phyloP scores from a whole-genome alignment of 2,797 vertebrate species.

The Channa striata region DNA sequence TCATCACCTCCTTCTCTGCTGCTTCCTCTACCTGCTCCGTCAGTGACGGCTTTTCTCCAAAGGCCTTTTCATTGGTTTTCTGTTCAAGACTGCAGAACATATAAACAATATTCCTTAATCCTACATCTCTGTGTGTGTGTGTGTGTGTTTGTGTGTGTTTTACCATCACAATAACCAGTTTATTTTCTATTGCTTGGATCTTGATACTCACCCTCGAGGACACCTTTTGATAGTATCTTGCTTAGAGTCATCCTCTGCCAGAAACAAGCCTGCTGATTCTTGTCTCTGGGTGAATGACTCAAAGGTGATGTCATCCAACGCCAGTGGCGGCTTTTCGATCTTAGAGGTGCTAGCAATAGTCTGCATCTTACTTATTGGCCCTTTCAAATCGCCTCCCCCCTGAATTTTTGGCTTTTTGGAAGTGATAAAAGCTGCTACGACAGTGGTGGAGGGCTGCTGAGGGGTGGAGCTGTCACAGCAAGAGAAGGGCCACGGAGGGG shows the following conservation, averaged over 20 bases:
- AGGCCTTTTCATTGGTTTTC: slow-evolving; percentile 61
- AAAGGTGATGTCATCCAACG: slow-evolving; percentile 65
- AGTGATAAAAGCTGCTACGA: slow-evolving; percentile 74
- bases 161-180: slow-evolving; percentile 24
- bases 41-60: slow-evolving; percentile 41
- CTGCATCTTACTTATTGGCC: slow-evolving; percentile 34
- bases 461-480: slow-evolving; percentile 53
- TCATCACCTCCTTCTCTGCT: slow-evolving; percentile 28
- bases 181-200: slow-evolving; percentile 1
- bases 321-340: slow-evolving; percentile 53
- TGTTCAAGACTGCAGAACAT: slow-evolving; percentile 77
- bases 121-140: slow-evolving; percentile 22
- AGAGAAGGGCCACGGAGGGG: slow-evolving; percentile 85
- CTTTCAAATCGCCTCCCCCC: slow-evolving; percentile 62
- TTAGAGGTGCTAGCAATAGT: slow-evolving; percentile 12
- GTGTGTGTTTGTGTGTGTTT: slow-evolving; percentile 18
- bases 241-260: slow-evolving; percentile 74
- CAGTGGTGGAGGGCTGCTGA: slow-evolving; percentile 58
- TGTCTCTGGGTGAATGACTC: slow-evolving; percentile 54
- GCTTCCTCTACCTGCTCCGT: slow-evolving; percentile 56
- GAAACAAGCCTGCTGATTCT: slow-evolving; percentile 65
- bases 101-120: slow-evolving; percentile 69
- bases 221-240: slow-evolving; percentile 76
- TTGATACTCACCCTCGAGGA: slow-evolving; percentile 76
- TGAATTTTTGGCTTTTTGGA: slow-evolving; percentile 67